Conservation (phyloP, 2,113 vertebrate genomes). For the Grammomys surdaster region DNA sequence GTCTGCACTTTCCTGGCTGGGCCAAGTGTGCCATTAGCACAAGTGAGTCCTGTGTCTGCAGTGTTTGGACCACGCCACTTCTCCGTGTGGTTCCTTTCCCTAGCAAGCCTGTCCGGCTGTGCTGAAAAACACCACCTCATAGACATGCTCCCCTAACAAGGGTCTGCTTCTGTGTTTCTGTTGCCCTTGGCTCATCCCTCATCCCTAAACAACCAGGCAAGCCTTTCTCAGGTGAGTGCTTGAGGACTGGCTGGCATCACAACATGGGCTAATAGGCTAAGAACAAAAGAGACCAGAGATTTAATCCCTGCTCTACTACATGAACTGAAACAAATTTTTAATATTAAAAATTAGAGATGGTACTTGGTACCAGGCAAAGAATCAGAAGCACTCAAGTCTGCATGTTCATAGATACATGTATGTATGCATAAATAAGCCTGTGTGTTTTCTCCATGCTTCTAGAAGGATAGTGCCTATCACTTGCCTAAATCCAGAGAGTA, state of each 20-base stretch:
- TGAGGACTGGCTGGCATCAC: neutral
- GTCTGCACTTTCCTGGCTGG: too few relatives aligned
- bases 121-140: neutral
- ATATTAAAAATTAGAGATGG: neutral
- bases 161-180: neutral
- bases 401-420: neutral
- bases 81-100: neutral
- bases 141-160: too few relatives aligned
- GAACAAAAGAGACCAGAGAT: neutral
- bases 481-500: slow-evolving; percentile 34
- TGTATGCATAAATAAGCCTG: accelerated
- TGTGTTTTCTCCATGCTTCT: neutral
- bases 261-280: neutral
- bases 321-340: neutral
- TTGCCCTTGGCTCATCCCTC: neutral
- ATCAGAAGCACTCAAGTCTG: neutral
- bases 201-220: neutral
- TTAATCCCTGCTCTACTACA: neutral
- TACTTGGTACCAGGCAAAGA: neutral
- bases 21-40: neutral
- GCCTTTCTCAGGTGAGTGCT: neutral
- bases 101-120: neutral
- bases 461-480: too few relatives aligned
- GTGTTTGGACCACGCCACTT: neutral
- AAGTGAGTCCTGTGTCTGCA: neutral